phyloP scores from a whole-genome alignment of 64 coral and sea anemone species.

The Anthopleura sola region DNA sequence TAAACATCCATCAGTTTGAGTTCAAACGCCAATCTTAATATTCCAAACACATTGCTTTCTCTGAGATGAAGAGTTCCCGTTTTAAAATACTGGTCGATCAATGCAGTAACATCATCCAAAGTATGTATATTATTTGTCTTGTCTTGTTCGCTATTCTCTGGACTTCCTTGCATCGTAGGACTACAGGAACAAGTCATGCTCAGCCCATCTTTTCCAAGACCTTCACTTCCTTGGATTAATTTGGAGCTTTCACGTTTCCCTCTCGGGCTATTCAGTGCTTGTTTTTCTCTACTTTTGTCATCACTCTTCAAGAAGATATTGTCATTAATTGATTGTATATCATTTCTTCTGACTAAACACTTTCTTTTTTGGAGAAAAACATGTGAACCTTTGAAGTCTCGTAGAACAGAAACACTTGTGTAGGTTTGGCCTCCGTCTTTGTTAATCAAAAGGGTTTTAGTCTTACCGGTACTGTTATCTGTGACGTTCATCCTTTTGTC shows the following conservation, averaged over 20 bases:
- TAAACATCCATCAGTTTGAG: not conserved
- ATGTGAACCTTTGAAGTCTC: not conserved
- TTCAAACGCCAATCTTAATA: constrained; percentile 5
- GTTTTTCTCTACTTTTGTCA: not conserved
- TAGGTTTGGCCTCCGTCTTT: not conserved
- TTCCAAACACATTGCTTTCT: not conserved
- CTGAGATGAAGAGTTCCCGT: not conserved
- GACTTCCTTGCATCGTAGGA: not conserved
- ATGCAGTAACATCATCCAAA: not conserved
- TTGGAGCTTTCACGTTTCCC: not conserved
- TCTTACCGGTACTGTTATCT: not conserved
- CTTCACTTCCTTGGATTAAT: not conserved
- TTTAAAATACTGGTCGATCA: not conserved
- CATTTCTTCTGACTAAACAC: not conserved
- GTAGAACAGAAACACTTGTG: not conserved
- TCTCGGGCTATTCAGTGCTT: not conserved
- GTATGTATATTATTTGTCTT: not conserved
- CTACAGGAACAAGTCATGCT: not conserved
- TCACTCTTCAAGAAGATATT: not conserved
- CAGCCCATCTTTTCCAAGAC: not conserved
- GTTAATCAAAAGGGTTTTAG: not conserved
- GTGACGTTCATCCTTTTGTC: not conserved
- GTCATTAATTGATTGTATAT: not conserved
- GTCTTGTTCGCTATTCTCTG: not conserved
- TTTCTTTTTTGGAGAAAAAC: not conserved